phyloP scores from a whole-genome alignment of 2,797 vertebrate species.

The Siniperca scherzeri region DNA sequence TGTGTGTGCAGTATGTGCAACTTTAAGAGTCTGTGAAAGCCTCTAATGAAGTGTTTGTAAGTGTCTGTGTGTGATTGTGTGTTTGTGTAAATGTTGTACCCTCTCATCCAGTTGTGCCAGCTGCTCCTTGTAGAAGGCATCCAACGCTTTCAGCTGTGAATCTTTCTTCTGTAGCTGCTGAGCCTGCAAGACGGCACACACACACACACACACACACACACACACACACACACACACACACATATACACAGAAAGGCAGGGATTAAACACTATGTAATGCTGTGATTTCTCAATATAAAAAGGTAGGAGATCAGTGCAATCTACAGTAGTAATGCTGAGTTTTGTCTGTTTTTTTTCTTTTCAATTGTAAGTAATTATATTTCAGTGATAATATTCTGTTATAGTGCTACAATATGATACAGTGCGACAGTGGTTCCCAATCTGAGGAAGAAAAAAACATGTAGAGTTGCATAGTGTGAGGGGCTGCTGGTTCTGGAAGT shows the following conservation, averaged over 20 bases:
- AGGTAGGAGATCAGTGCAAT: neutral
- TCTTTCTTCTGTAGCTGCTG: conserved; percentile 90
- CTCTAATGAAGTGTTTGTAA: conserved; percentile 19
- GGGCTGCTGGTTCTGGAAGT: neutral
- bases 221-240: conserved; percentile 40
- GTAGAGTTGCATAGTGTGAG: neutral
- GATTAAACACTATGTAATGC: conserved; percentile 30
- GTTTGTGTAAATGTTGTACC: conserved; percentile 79
- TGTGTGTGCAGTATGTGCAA: neutral
- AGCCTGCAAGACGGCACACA: conserved; percentile 77
- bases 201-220: conserved; percentile 45
- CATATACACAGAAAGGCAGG: neutral
- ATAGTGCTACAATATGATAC: neutral
- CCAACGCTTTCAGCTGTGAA: conserved; percentile 86
- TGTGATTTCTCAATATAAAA: conserved; percentile 5
- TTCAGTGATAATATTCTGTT: neutral
- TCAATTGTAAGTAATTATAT: neutral
- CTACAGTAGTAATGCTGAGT: neutral
- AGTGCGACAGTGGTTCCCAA: neutral
- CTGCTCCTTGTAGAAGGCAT: conserved; percentile 92
- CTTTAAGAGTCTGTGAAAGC: conserved; percentile 16
- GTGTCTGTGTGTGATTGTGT: conserved; percentile 9
- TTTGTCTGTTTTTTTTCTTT: neutral
- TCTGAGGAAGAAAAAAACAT: too few relatives aligned
- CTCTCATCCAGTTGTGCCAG: conserved; percentile 90